A percentile compares a stretch with the other conserved stretches of the same genome.
phyloP scores from a whole-genome alignment of 2,888 invertebrate species.

The Podotricha telesiphe region DNA sequence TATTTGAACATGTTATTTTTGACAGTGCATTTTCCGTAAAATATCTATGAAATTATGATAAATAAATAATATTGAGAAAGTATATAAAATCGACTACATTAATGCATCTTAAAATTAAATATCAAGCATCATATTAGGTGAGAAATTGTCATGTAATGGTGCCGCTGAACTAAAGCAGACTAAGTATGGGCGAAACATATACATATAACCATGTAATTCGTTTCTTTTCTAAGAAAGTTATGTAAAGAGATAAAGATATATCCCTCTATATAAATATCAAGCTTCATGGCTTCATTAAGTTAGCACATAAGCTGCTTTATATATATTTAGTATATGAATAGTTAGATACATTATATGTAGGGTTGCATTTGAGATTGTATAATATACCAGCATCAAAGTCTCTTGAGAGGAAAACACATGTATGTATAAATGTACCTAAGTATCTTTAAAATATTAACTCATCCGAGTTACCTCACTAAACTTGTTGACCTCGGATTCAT shows the following conservation, averaged over 20 bases:
- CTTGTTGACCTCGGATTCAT: conserved; percentile 59
- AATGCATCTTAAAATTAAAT: background rate
- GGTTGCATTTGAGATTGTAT: background rate
- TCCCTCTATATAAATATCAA: background rate
- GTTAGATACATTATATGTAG: background rate
- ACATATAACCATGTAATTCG: background rate
- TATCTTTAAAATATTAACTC: conserved; percentile 58
- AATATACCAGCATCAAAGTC: background rate
- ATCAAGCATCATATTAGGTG: background rate
- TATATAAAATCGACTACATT: background rate
- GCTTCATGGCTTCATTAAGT: background rate
- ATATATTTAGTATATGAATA: background rate
- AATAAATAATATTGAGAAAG: background rate
- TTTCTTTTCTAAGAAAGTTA: background rate
- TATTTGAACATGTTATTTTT: background rate
- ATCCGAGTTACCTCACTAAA: conserved; percentile 65
- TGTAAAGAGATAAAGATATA: background rate
- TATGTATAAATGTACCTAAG: background rate
- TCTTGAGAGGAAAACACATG: background rate
- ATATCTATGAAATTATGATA: too few relatives aligned
- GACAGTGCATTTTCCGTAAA: background rate
- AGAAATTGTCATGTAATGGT: background rate
- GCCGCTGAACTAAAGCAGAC: background rate
- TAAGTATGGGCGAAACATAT: background rate
- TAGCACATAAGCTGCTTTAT: background rate